Evolutionary conservation across 2,113 vertebrate species (phyloP), one percentile per base, ranked within the genome.

Genomic region (Electrona antarctica): DNA sequence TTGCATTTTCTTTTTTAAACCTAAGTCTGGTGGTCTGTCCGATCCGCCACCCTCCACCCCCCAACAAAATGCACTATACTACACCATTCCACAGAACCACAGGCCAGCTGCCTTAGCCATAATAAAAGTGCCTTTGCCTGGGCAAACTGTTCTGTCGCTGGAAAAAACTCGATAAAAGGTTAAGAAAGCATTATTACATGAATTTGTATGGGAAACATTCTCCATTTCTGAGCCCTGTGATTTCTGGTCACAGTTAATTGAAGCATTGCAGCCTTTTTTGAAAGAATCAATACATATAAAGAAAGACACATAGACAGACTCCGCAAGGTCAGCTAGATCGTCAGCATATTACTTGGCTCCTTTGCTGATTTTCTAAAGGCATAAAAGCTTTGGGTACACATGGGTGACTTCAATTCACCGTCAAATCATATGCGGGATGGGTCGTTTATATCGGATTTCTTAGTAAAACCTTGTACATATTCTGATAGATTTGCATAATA

Each of bases 181-280:
- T 69, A 64, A 70, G 56, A 51, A 60, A 45, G 63, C 48, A 58
- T 69, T 52, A 8, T 69, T 48, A 55, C 48, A 65, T 76, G 14
- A 60, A 69, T 76, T 75, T 47, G 51, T 57, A 75, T 69, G 29
- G 45, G 50, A 60, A 57, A 7, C 5, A 28, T 45, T 4, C 45
- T 13, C 45, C 64, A 51, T 66, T 65, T 64, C 63, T 59, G 55
- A 33, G 47, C 47, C 46, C 55, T 3, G 21, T 33, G 47, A 46
- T 13, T 51, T 55, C 64, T 59, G 29, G 62, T n/a, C 54, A 48
- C 9, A 48, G 63, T 50, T 66, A 62, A 72, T 67, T 70, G 66
- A 73, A 29, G n/a, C 41, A 70, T 78, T 64, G 33, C 67, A 50
- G 70, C 76, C 67, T 15, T 69, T 41, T 81, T 74, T 57, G 54